Evolutionary conservation across 2,113 vertebrate species (phyloP).

Genomic region (Trichechus manatus): DNA sequence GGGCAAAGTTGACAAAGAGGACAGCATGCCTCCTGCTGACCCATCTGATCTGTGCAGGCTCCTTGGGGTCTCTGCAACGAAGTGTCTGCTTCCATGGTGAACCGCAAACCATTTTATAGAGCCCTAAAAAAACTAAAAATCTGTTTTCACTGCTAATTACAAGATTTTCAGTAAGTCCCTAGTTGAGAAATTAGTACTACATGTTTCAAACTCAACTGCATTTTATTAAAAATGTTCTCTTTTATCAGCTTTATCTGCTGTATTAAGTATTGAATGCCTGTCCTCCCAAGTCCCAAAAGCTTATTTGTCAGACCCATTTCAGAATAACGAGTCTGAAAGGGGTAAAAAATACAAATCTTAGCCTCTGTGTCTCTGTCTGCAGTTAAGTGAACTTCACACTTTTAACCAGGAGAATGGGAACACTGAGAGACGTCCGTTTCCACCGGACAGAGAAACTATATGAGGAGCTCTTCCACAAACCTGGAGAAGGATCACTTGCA

Average conservation of each 20-base stretch:
- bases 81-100: not conserved
- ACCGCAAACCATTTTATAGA: not conserved
- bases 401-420: not conserved
- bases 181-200: not conserved
- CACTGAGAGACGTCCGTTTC: too few species aligned
- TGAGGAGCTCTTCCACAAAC: not conserved
- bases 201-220: not conserved
- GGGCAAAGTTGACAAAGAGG: not conserved
- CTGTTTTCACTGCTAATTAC: not conserved
- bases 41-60: not conserved
- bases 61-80: fast-evolving
- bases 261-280: not conserved
- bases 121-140: not conserved
- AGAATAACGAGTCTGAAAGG: not conserved
- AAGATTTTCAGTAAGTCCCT: not conserved
- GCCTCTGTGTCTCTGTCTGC: not conserved
- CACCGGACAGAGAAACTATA: not conserved
- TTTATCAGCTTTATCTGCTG: not conserved
- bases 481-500: not conserved
- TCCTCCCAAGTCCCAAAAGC: not conserved
- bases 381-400: not conserved
- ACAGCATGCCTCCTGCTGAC: fast-evolving
- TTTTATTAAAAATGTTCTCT: not conserved
- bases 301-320: not conserved
- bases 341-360: not conserved